phyloP scores from a whole-genome alignment of 1,140 invertebrate species.

The Melanaphis sacchari region DNA sequence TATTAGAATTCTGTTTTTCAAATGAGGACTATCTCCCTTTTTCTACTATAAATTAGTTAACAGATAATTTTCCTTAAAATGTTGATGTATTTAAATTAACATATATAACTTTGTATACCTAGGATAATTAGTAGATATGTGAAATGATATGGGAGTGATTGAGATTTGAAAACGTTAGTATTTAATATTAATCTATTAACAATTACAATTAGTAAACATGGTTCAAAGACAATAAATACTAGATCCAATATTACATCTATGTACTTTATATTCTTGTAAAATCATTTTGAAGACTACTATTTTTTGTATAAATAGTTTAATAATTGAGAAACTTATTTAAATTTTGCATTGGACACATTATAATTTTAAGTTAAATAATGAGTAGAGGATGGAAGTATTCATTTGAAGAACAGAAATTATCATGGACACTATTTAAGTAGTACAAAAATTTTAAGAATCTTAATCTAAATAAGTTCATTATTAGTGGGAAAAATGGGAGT shows the following conservation, averaged over 20 bases:
- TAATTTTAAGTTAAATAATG: background rate
- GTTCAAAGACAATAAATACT: background rate
- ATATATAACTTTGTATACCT: background rate
- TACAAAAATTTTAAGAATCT: background rate
- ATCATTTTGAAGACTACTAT: background rate
- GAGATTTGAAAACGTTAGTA: too few relatives aligned
- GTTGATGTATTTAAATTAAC: background rate
- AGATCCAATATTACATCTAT: background rate
- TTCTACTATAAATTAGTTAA: background rate
- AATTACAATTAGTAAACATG: background rate
- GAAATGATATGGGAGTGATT: too few relatives aligned
- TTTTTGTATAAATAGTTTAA: background rate
- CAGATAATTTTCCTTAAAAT: background rate
- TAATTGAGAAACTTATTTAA: background rate
- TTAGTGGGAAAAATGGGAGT: too few relatives aligned
- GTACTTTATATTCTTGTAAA: background rate
- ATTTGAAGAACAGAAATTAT: background rate
- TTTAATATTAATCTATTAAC: background rate
- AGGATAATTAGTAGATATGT: too few relatives aligned
- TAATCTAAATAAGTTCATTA: background rate
- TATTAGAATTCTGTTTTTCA: too few relatives aligned
- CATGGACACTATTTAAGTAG: background rate
- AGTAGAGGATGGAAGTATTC: too few relatives aligned
- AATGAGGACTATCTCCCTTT: too few relatives aligned
- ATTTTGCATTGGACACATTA: background rate